These are phyloP conservation scores for Smutsia gigantea DNA, from an alignment of 2,797 vertebrate genomes.

Conservation along the genomic window DNA sequence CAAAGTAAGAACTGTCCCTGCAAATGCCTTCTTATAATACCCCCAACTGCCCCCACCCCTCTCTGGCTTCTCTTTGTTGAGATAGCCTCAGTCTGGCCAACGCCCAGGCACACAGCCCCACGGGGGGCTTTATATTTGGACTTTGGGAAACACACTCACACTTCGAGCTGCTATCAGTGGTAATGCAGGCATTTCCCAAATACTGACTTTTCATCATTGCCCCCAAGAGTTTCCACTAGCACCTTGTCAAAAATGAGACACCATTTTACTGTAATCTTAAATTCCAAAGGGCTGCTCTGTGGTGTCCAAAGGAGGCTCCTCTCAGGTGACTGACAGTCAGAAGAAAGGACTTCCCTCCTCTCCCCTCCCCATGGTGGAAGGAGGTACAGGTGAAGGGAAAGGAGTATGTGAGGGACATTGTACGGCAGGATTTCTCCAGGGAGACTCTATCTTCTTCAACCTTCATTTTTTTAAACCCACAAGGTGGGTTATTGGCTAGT, in stretches of 20 bases:
- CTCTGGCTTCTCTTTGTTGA: background rate
- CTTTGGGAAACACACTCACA: background rate
- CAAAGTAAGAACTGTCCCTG: background rate
- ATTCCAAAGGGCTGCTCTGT: background rate
- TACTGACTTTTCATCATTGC: background rate
- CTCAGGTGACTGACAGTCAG: background rate
- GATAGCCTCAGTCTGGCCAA: background rate
- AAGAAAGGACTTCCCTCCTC: background rate
- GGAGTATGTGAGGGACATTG: rapidly evolving
- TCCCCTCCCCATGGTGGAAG: background rate
- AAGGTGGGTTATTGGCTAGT: background rate
- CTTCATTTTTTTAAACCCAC: background rate
- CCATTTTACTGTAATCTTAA: background rate
- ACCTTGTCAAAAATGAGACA: background rate
- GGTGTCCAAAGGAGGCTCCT: background rate
- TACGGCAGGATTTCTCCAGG: background rate
- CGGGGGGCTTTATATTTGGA: background rate
- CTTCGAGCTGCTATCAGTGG: background rate
- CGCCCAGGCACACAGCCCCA: background rate
- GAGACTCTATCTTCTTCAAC: background rate
- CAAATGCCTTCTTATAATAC: background rate
- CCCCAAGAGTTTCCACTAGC: background rate
- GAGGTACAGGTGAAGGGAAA: background rate
- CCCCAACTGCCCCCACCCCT: rapidly evolving
- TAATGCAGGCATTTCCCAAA: background rate